These are phyloP conservation scores for Ethmia dodecea DNA, from an alignment of 2,888 invertebrate species.

Conservation along the genomic window DNA sequence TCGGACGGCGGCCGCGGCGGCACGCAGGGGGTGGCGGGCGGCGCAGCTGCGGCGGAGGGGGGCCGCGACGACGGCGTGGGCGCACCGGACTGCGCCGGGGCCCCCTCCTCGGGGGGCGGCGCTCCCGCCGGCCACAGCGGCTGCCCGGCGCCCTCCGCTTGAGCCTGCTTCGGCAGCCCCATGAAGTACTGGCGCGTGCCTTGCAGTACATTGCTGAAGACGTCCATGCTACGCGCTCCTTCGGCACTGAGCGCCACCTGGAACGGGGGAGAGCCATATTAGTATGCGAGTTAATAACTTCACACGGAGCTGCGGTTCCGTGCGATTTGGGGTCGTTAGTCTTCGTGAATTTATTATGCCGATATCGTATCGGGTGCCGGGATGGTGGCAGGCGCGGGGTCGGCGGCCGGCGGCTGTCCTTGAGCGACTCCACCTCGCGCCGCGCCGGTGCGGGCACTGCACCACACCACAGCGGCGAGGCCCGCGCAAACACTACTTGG, in stretches of 20 bases:
- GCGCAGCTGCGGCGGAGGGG: constrained; percentile 70
- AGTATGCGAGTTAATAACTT: background rate
- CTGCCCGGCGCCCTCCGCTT: constrained; percentile 53
- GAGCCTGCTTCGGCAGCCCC: constrained; percentile 82
- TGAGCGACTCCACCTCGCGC: constrained; percentile 65
- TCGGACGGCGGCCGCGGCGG: constrained; percentile 67
- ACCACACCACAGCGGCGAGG: background rate
- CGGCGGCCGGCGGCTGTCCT: constrained; percentile 63
- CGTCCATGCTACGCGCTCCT: constrained; percentile 82
- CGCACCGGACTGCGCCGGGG: constrained; percentile 62
- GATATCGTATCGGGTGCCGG: constrained; percentile 27
- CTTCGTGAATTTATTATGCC: constrained; percentile 14
- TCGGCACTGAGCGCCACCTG: constrained; percentile 46
- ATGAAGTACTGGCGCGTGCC: constrained; percentile 90
- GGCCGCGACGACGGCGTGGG: constrained; percentile 65
- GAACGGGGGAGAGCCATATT: constrained; percentile 30
- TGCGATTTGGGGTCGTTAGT: constrained; percentile 16
- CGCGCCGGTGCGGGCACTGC: constrained; percentile 26
- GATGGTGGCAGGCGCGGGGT: constrained; percentile 45
- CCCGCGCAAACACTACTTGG: constrained; percentile 3
- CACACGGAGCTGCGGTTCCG: background rate
- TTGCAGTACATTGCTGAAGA: constrained; percentile 88
- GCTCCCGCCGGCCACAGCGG: constrained; percentile 51
- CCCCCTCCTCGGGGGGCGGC: constrained; percentile 52
- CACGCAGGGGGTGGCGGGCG: constrained; percentile 43